A percentile compares a stretch with the other conserved stretches of the same genome.
Evolutionary conservation across 2,797 vertebrate species (phyloP).

Genomic region (Synaphobranchus kaupii): DNA sequence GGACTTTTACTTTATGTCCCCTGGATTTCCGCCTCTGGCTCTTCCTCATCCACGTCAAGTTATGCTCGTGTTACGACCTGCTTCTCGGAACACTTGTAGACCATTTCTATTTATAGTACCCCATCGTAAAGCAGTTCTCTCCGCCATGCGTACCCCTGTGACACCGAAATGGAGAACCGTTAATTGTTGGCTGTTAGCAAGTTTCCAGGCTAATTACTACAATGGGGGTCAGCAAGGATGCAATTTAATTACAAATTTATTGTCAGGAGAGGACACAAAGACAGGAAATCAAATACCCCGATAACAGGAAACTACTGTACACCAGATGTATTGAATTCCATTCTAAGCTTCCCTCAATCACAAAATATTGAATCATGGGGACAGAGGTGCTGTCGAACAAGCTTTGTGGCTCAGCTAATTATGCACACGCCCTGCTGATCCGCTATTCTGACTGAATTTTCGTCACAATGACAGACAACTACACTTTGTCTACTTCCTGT

Average conservation of each 20-base stretch:
- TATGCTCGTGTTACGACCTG: background rate
- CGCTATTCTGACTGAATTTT: background rate
- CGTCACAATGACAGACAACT: background rate
- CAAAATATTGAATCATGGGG: constrained; percentile 1
- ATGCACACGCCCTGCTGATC: background rate
- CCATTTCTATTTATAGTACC: background rate
- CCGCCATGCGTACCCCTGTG: background rate
- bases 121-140: background rate
- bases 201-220: constrained; percentile 21
- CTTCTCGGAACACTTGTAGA: background rate
- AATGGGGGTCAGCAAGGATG: constrained; percentile 13
- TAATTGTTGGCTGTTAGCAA: constrained; percentile 15
- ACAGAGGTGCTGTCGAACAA: constrained; percentile 7
- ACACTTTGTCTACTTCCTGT: background rate
- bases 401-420: background rate
- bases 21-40: background rate
- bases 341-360: background rate
- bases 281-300: constrained; percentile 20
- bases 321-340: background rate
- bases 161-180: background rate
- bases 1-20: no score
- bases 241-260: constrained; percentile 17
- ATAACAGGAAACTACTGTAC: constrained; percentile 11
- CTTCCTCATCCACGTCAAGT: background rate
- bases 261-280: constrained; percentile 13